Conservation (phyloP, 2,113 vertebrate species). For the Trichomycterus rosablanca region DNA sequence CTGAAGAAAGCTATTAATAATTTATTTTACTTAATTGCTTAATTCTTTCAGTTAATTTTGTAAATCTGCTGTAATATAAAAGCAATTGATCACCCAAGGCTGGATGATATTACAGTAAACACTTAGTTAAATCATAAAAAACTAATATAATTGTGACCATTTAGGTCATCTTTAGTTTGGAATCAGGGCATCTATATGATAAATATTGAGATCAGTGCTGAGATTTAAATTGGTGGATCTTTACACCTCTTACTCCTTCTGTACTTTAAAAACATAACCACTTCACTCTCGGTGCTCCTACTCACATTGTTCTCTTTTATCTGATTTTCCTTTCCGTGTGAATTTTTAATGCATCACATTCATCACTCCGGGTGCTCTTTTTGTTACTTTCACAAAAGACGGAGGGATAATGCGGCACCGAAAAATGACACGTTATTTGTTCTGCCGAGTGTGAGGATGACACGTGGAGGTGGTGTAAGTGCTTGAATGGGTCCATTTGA, state of each 20-base stretch:
- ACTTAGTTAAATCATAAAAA: no score
- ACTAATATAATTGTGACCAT: no score
- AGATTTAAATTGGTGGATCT: constrained; percentile 4
- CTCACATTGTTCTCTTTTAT: constrained; percentile 16
- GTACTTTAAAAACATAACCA: constrained; percentile 1
- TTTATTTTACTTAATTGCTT: no score
- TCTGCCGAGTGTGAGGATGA: constrained; percentile 23
- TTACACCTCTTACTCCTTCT: not conserved
- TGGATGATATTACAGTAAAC: no score
- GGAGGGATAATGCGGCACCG: not conserved
- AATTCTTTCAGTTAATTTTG: no score
- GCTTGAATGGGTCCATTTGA: constrained; percentile 13
- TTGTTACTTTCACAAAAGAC: constrained; percentile 6
- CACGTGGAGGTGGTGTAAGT: constrained; percentile 30
- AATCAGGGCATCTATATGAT: no score
- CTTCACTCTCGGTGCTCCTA: not conserved
- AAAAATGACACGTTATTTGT: constrained; percentile 18
- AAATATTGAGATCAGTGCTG: not conserved
- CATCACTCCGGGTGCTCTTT: not conserved
- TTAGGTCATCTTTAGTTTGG: no score
- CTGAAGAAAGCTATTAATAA: no score
- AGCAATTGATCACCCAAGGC: no score
- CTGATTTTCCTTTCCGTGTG: constrained; percentile 1
- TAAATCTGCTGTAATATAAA: no score
- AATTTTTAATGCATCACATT: constrained; percentile 14